Base-by-base conservation (phyloP, 2,797 vertebrate species). In the Enteromius thamalakanensis region DNA sequence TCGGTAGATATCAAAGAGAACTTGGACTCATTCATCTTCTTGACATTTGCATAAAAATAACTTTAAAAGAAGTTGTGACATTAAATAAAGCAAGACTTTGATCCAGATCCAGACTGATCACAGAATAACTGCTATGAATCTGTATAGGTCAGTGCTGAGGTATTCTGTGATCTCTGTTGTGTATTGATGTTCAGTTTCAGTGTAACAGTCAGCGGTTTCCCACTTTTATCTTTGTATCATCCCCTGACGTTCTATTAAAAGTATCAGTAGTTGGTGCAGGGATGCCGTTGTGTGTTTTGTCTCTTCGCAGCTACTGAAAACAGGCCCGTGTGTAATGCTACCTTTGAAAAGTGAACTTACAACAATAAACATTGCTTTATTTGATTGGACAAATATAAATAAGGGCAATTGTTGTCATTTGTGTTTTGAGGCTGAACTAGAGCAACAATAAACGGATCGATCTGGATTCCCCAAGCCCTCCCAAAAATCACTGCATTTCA, bases 31-130 rank as follows among this genome's bases (percentile, higher is more conserved):
- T 81, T 64, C 53, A 51, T 62, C 68, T 26, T 29, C 26, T 15
- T 62, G 4, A n/a, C 53, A 62, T 34, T 72, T 49, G 55, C 55
- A 64, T 81, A 62, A 74, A 60, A 49, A 62, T 64, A 62, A 64
- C 53, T 69, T 10, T 37, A 69, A 29, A 58, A 47, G 21, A 58
- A 53, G 67, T 32, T 70, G 26, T 32, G 23, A 60, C 2, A 0
- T n/a, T 62, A 34, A 60, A 26, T 60, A 71, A 11, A 45, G 10
- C 29, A 80, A 80, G 53, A 80, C 79, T 81, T 81, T 81, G 42
- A 80, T 80, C 51, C 6, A 80, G 17, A 1, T 26, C 26, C 26
- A 26, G 17, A 70, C 51, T 45, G 78, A 81, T 81, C 40, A 49
- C 29, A 34, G 12, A 49, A 23, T 81, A 34, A 26, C 26, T 12